These are phyloP conservation scores for Aporophyla nigra DNA, from an alignment of 2,888 invertebrate species.

Conservation along the genomic window DNA sequence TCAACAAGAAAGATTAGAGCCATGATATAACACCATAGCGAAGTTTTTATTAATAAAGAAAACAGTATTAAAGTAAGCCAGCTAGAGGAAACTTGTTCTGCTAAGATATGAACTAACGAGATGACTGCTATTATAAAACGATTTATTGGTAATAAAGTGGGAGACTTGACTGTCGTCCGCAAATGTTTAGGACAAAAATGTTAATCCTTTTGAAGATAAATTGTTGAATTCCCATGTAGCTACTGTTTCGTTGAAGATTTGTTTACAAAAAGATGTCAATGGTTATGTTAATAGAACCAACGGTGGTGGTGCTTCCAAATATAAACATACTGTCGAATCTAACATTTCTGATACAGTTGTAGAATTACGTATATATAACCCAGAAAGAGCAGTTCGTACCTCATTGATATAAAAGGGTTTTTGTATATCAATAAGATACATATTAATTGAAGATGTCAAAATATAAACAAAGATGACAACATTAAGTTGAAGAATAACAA, in stretches of 20 bases:
- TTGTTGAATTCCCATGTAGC: not conserved
- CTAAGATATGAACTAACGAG: slow-evolving; percentile 32
- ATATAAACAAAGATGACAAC: slow-evolving; percentile 13
- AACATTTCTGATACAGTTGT: not conserved
- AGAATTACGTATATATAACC: not conserved
- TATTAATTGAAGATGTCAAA: slow-evolving; percentile 5
- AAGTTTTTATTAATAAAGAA: slow-evolving; percentile 21
- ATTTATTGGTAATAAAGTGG: slow-evolving; percentile 38
- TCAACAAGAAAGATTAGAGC: slow-evolving; percentile 8
- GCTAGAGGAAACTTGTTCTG: slow-evolving; percentile 33
- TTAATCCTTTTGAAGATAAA: slow-evolving; percentile 1
- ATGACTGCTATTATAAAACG: slow-evolving; percentile 41
- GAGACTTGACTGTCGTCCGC: slow-evolving; percentile 5
- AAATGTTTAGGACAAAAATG: slow-evolving; percentile 34
- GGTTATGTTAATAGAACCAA: not conserved
- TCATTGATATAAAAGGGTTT: too few relatives aligned
- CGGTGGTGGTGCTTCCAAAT: not conserved
- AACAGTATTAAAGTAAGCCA: slow-evolving; percentile 18
- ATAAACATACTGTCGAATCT: not conserved
- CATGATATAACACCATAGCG: slow-evolving; percentile 42
- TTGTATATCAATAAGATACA: not conserved
- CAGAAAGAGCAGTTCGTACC: not conserved
- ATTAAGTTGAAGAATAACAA: slow-evolving; percentile 1
- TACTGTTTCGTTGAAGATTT: not conserved
- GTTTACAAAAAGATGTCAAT: slow-evolving; percentile 2